Conservation (phyloP, 2,888 invertebrate genomes). For the Adelognathus sp. region DNA sequence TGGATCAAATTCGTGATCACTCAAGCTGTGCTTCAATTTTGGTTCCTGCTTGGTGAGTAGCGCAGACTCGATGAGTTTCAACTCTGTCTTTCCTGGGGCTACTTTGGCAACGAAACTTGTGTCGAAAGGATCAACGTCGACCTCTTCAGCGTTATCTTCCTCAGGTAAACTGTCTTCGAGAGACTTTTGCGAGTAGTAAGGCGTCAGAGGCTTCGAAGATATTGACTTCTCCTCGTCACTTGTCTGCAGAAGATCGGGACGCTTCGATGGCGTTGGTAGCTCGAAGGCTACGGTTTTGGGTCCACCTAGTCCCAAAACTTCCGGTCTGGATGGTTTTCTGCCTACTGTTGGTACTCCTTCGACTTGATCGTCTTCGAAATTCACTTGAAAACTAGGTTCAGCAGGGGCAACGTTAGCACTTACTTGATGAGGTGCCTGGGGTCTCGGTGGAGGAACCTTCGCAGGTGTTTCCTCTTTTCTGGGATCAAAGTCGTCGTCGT, state of each 20-base stretch:
- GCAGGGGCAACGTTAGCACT: background rate
- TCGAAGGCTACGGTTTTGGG: conserved; percentile 84
- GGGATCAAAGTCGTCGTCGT: conserved; percentile 93
- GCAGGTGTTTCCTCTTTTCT: conserved; percentile 80
- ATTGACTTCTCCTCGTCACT: conserved; percentile 84
- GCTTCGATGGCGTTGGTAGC: conserved; percentile 82
- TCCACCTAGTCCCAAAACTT: conserved; percentile 81
- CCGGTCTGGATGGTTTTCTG: conserved; percentile 85
- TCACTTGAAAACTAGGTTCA: conserved; percentile 59
- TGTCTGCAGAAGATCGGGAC: conserved; percentile 83
- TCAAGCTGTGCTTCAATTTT: conserved; percentile 82
- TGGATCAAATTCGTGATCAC: conserved; percentile 86
- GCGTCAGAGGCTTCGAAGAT: conserved; percentile 88
- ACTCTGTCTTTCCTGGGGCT: conserved; percentile 83
- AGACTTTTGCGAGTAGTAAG: conserved; percentile 87
- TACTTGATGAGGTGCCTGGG: conserved; percentile 47
- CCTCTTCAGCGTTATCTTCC: conserved; percentile 80
- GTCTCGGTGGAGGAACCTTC: conserved; percentile 61
- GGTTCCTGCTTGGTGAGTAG: conserved; percentile 73
- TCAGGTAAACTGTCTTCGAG: conserved; percentile 84
- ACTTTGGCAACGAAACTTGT: conserved; percentile 84
- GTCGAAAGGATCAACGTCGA: conserved; percentile 86
- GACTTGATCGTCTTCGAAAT: conserved; percentile 53
- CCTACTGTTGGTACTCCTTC: background rate
- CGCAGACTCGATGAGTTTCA: conserved; percentile 84